Conservation (phyloP, 1,140 invertebrate species). For the Bombus confusus region DNA sequence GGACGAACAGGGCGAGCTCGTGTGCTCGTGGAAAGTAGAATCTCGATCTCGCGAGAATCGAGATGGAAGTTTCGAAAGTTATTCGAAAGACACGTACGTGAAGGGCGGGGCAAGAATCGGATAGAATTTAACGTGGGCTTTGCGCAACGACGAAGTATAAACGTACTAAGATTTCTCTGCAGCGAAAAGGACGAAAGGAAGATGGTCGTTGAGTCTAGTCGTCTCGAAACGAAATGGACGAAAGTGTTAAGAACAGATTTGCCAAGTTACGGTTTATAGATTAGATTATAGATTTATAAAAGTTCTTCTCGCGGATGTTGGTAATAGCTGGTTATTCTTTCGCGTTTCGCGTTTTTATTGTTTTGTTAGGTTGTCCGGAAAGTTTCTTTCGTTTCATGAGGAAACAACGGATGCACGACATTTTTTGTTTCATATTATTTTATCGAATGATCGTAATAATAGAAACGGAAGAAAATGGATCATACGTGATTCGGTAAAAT, state of each 20-base stretch:
- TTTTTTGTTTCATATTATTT: too few relatives aligned
- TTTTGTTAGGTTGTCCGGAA: too few relatives aligned
- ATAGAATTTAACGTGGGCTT: conserved; percentile 1
- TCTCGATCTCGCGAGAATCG: neutral
- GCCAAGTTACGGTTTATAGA: neutral
- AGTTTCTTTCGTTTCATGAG: too few relatives aligned
- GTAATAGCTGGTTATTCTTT: neutral
- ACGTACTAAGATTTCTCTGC: neutral
- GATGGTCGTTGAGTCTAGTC: neutral
- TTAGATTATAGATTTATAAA: neutral
- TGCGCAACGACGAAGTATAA: neutral
- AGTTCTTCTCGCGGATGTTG: neutral
- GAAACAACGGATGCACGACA: too few relatives aligned
- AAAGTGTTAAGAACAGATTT: neutral
- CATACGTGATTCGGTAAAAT: too few relatives aligned
- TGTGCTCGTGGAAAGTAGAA: conserved; percentile 16
- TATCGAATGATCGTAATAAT: too few relatives aligned
- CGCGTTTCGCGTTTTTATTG: fast-evolving
- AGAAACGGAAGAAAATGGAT: too few relatives aligned
- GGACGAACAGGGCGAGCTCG: neutral
- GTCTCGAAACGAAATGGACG: neutral
- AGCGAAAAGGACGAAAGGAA: too few relatives aligned
- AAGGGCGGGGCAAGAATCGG: neutral
- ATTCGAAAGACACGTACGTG: neutral
- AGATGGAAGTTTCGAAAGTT: conserved; percentile 43